Conservation (phyloP, 2,797 vertebrate genomes). For the Fratercula arctica region DNA sequence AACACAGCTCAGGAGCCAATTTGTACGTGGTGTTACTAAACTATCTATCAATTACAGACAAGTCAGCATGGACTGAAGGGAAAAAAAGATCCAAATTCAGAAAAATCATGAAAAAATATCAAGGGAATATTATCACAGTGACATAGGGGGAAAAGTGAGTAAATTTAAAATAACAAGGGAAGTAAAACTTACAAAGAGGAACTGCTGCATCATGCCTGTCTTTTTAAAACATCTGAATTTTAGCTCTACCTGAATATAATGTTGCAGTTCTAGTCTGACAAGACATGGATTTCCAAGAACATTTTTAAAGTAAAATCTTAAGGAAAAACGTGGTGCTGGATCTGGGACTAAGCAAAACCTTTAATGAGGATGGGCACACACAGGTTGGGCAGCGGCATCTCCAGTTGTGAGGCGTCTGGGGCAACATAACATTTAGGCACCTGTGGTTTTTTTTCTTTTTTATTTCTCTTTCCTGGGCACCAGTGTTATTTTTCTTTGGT, state of each 20-base stretch:
- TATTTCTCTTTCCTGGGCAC: background rate
- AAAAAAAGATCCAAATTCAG: background rate
- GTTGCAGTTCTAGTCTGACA: background rate
- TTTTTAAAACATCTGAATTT: background rate
- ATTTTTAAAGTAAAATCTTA: background rate
- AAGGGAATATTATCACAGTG: background rate
- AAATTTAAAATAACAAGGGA: background rate
- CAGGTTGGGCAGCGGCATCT: background rate
- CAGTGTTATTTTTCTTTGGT: background rate
- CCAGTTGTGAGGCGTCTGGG: background rate
- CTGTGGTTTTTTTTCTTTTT: background rate
- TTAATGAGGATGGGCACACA: background rate
- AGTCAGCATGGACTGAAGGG: background rate
- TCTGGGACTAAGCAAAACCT: background rate
- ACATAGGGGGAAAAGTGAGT: background rate
- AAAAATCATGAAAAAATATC: background rate
- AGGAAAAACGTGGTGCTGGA: accelerated
- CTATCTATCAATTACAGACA: background rate
- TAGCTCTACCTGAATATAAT: background rate
- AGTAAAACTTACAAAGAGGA: background rate
- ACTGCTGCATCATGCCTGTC: background rate
- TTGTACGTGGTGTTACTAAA: background rate
- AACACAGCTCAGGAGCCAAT: background rate
- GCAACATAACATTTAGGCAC: background rate
- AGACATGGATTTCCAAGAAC: background rate